Evolutionary conservation across 2,888 invertebrate species (phyloP), one percentile per base, ranked within the genome.

Genomic region (Gortyna flavago): DNA sequence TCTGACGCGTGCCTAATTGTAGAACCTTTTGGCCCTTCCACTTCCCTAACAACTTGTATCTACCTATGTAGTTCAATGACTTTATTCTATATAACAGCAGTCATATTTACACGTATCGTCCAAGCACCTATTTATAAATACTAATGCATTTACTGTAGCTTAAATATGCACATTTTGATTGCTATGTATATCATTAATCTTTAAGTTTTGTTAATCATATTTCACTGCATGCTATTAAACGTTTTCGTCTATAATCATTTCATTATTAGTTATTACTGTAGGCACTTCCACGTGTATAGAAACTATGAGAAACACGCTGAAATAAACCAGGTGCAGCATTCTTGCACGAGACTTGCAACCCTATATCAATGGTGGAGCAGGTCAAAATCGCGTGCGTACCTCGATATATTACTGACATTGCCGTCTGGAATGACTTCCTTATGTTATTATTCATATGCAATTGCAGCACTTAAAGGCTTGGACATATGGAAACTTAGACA

Each of bases 341-440:
- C 32, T 38, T 62, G 44, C 66, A 74, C 6, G 67, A 38, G n/a
- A 87, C 62, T 76, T 79, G 85, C 74, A 68, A 81, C 87, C 72
- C 65, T 88, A 80, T 81, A 7, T 1, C 41, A 18, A 69, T 70
- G 21, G 13, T 0, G 0, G 48, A 78, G 68, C 74, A 68, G 77
- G 71, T 78, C 69, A 85, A 61, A 82, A 73, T 83, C 29, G 81
- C 66, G 21, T 69, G 71, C 13, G 3, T n/a, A 35, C 13, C n/a
- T 74, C 35, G 25, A 75, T 32, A 72, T 78, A 78, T 71, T 79
- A 87, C 77, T 77, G 76, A 79, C 72, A 88, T 73, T 79, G 79
- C 80, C 54, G 41, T 70, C 75, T 81, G 77, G 69, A 80, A 83
- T 77, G 75, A 83, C 83, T 87, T 87, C 88, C 88, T 87, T 38